Evolutionary conservation across 30 jellyfish, hydroid and myxozoan species (phyloP).

Genomic region (Cassiopea andromeda): DNA sequence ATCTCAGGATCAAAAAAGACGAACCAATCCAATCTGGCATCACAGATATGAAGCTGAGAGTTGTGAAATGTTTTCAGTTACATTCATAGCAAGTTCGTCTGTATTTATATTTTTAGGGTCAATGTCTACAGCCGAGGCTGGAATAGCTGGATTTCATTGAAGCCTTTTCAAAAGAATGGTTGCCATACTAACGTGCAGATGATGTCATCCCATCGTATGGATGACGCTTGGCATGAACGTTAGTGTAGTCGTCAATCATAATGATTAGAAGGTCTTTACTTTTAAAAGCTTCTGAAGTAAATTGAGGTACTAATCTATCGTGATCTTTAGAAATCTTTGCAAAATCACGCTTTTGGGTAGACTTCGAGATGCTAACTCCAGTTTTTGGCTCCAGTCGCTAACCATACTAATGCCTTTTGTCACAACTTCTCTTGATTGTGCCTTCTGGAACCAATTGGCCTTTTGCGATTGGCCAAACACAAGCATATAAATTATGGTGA

Average conservation of each 20-base stretch:
- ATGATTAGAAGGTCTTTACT: constrained; percentile 19
- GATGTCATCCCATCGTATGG: constrained; percentile 9
- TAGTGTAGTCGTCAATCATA: constrained; percentile 35
- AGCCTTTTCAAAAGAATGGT: constrained; percentile 24
- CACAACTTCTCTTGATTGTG: constrained; percentile 3
- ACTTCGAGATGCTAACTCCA: neutral
- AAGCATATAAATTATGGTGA: constrained; percentile 7
- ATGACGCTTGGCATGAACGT: neutral
- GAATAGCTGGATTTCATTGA: constrained; percentile 18
- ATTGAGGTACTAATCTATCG: too few relatives aligned
- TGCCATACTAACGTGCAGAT: constrained; percentile 36
- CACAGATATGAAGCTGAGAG: neutral
- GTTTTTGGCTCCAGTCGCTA: neutral
- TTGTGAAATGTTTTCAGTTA: neutral
- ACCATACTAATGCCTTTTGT: neutral
- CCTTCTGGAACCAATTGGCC: constrained; percentile 34
- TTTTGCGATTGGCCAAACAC: constrained; percentile 27
- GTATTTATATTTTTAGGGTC: neutral
- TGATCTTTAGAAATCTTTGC: too few relatives aligned
- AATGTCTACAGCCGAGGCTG: neutral
- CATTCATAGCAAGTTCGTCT: neutral
- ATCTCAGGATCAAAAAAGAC: constrained; percentile 40
- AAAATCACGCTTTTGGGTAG: neutral
- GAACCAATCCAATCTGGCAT: constrained; percentile 34
- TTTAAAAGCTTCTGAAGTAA: constrained; percentile 18